Conservation (phyloP, 92 coral and sea anemone genomes). For the Plumapathes pennacea region DNA sequence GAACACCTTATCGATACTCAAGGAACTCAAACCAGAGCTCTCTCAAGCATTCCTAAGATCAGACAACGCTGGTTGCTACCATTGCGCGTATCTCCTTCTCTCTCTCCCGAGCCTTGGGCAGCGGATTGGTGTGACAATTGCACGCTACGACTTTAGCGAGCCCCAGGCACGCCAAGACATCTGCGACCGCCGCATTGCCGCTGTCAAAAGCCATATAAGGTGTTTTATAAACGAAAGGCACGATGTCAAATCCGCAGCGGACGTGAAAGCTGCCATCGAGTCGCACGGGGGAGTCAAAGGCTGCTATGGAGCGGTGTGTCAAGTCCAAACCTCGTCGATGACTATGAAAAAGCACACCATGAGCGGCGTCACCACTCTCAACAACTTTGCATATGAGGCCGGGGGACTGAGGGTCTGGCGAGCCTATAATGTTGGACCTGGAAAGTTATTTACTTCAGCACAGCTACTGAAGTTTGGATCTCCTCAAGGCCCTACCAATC, state of each 20-base stretch:
- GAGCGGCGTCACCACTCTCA: constrained; percentile 18
- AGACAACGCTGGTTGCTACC: constrained; percentile 11
- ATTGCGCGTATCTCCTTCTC: neutral
- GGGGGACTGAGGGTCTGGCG: constrained; percentile 23
- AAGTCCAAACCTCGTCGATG: neutral
- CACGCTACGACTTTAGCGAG: constrained; percentile 10
- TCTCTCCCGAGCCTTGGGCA: constrained; percentile 3
- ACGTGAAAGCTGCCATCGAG: constrained; percentile 9
- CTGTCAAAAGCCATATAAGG: constrained; percentile 13
- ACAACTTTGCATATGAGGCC: constrained; percentile 17
- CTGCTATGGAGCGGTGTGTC: constrained; percentile 1
- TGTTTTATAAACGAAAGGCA: constrained; percentile 21
- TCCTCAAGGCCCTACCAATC: constrained; percentile 13
- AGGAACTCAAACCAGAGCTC: neutral
- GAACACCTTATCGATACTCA: neutral
- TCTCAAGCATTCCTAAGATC: neutral
- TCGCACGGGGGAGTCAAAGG: constrained; percentile 26
- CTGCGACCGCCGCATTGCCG: constrained; percentile 8
- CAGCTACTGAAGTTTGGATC: constrained; percentile 2
- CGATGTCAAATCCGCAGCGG: constrained; percentile 14
- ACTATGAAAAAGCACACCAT: constrained; percentile 17
- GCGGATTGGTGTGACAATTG: constrained; percentile 3
- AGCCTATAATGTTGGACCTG: constrained; percentile 15
- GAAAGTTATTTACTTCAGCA: constrained; percentile 1
- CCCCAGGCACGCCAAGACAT: constrained; percentile 11